A percentile compares a stretch with the other conserved stretches of the same genome.
Evolutionary conservation across 2,797 vertebrate species (phyloP).

Genomic region (Neosalanx taihuensis): DNA sequence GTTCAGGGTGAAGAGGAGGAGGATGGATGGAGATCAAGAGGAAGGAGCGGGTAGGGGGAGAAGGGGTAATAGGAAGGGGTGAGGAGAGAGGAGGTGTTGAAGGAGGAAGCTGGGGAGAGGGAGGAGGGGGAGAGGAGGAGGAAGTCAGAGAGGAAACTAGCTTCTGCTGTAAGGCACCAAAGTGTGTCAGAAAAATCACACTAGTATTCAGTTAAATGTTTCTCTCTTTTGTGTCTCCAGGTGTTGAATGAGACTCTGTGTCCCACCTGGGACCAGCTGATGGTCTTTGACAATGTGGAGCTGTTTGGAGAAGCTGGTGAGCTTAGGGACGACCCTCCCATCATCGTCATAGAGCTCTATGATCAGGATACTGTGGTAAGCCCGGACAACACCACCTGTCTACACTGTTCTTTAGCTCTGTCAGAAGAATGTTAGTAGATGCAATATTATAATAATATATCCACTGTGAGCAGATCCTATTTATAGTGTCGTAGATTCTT

Average conservation of each 20-base stretch:
- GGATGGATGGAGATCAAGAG: neutral
- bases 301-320: slow-evolving; percentile 83
- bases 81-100: too few species aligned
- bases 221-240: slow-evolving; percentile 51
- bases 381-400: neutral
- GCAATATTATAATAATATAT: neutral
- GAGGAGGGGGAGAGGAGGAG: too few species aligned
- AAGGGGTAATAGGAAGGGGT: neutral
- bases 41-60: too few species aligned
- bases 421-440: neutral
- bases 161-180: too few species aligned
- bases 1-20: neutral
- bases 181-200: too few species aligned
- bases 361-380: slow-evolving; percentile 87
- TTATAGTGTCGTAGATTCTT: slow-evolving; percentile 4
- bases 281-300: slow-evolving; percentile 85
- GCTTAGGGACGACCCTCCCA: slow-evolving; percentile 84
- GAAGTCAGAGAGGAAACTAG: too few species aligned
- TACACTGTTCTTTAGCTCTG: neutral
- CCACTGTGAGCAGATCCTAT: neutral
- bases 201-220: neutral
- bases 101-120: neutral
- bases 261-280: slow-evolving; percentile 87
- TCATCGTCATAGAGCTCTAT: slow-evolving; percentile 87
- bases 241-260: slow-evolving; percentile 89